Evolutionary conservation across 2,113 vertebrate species (phyloP).

Genomic region (Tetrax tetrax): DNA sequence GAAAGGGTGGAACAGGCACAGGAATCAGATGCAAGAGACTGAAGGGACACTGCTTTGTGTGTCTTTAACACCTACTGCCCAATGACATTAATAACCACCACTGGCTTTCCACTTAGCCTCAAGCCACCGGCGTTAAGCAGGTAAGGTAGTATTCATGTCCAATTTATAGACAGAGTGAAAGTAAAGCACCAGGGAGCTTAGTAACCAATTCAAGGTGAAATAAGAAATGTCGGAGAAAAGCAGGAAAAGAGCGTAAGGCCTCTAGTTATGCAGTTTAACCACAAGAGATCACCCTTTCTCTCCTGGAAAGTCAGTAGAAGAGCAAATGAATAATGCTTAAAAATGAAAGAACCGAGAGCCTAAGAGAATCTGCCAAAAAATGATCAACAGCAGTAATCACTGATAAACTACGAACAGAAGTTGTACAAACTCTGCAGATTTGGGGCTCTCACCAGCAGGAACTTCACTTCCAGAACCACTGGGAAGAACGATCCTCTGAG

Average conservation of each 20-base stretch:
- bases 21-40: background rate
- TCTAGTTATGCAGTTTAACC: background rate
- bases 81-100: background rate
- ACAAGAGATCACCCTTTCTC: conserved; percentile 28
- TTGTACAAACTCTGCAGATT: background rate
- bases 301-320: background rate
- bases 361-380: background rate
- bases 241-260: background rate
- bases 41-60: background rate
- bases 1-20: background rate
- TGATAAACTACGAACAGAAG: background rate
- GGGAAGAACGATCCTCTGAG: background rate
- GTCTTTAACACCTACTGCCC: background rate
- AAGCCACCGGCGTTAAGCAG: background rate
- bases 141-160: background rate
- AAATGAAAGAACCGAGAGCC: background rate
- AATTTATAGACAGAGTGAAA: background rate
- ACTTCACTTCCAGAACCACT: background rate
- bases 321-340: background rate
- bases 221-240: background rate
- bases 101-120: background rate
- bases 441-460: background rate
- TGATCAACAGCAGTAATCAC: background rate
- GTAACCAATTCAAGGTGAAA: background rate
- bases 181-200: background rate